A percentile compares a stretch with the other conserved stretches of the same genome.
These are phyloP conservation scores for Rynchops niger DNA, from an alignment of 2,113 vertebrate species.

Conservation along the genomic window DNA sequence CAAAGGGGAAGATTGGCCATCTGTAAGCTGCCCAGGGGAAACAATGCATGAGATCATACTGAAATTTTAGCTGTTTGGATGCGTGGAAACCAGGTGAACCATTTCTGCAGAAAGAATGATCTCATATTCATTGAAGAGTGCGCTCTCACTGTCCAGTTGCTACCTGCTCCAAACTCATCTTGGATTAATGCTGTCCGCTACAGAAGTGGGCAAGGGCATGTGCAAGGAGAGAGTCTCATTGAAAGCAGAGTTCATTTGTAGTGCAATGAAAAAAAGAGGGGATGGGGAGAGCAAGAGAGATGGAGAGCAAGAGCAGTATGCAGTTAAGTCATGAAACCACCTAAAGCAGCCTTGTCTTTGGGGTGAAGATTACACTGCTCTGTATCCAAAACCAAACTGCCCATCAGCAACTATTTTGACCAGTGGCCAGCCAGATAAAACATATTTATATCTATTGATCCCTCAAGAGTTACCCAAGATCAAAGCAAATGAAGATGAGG, in stretches of 20 bases:
- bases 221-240: background rate
- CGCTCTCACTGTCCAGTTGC: background rate
- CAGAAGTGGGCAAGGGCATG: background rate
- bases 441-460: background rate
- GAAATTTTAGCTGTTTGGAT: slow-evolving; percentile 48
- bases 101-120: slow-evolving; percentile 14
- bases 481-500: background rate
- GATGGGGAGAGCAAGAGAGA: background rate
- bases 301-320: background rate
- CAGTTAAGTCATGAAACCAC: background rate
- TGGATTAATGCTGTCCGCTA: background rate
- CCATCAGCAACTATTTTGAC: background rate
- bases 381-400: background rate
- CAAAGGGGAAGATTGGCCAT: slow-evolving; percentile 28
- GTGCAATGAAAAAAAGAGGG: background rate
- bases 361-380: background rate
- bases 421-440: background rate
- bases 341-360: background rate
- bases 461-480: background rate
- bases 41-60: slow-evolving; percentile 21
- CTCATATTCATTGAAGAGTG: background rate
- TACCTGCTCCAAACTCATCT: slow-evolving; percentile 17
- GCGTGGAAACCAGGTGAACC: slow-evolving; percentile 37
- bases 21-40: slow-evolving; percentile 51
- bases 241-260: background rate